Percentiles rank a stretch among this genome's conserved stretches.
Evolutionary conservation across 2,113 vertebrate species (phyloP).

Genomic region (Thunnus maccoyii): DNA sequence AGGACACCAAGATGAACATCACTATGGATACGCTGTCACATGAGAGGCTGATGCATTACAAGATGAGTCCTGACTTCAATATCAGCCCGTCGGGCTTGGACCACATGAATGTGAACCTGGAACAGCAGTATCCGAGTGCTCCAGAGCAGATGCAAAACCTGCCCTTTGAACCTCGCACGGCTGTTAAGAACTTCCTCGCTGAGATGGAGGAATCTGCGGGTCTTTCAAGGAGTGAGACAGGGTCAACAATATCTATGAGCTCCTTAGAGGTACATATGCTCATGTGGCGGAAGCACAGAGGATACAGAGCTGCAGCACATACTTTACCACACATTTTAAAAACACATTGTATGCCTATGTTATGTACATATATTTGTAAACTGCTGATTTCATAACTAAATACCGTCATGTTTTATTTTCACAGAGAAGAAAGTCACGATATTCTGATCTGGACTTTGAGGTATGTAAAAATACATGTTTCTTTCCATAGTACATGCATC

Average conservation of each 20-base stretch:
- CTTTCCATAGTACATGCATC: conserved; percentile 61
- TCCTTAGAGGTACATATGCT: conserved; percentile 92
- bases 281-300: conserved; percentile 1
- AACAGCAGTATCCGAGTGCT: conserved; percentile 90
- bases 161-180: conserved; percentile 97
- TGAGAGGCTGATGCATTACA: conserved; percentile 97
- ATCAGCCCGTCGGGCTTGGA: conserved; percentile 94
- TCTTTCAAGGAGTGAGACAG: conserved; percentile 97
- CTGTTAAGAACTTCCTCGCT: conserved; percentile 99
- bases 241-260: conserved; percentile 99
- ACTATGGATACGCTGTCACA: conserved; percentile 95
- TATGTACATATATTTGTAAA: background rate
- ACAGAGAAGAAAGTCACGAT: conserved; percentile 99
- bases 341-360: background rate
- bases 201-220: conserved; percentile 96
- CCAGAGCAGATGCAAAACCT: conserved; percentile 95
- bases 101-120: conserved; percentile 93
- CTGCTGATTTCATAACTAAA: background rate
- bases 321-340: background rate
- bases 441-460: conserved; percentile 99
- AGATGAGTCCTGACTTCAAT: conserved; percentile 94
- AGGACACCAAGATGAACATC: conserved; percentile 96
- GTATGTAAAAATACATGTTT: conserved; percentile 85
- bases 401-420: conserved; percentile 65
- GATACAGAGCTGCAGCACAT: conserved; percentile 24